Evolutionary conservation across 2,888 invertebrate genomes (phyloP), one percentile per base, ranked within the genome.

Genomic region (Hylaea fasciaria): DNA sequence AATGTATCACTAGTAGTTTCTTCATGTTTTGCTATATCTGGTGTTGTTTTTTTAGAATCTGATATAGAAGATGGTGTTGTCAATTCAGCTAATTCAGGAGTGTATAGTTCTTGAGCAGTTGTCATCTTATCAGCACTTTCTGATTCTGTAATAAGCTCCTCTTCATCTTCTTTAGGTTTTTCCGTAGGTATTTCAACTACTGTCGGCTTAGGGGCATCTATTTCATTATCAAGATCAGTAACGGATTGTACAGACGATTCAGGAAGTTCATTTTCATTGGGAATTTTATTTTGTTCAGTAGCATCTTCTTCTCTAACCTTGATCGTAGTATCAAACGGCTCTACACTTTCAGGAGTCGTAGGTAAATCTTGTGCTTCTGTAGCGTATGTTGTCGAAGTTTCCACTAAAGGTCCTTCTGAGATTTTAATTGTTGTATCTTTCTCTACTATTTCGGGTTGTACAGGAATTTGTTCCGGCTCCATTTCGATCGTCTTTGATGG

Each of bases 11-110:
- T 58, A 35, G 57, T 56, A 39, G 53, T 56, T 28, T 63, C 63
- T 22, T 49, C 44, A 7, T n/a, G 10, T 47, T 7, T 16, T 3
- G 37, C 37, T 62, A 40, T 10, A 14, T 52, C 55, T 17, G 53
- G 39, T 55, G 58, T 43, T 28, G 58, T 64, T 22, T 35, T 49
- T 35, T 52, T 54, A 46, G 58, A 54, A 46, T 65, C 63, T 14
- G 40, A 16, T 32, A 37, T 48, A 49, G 45, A 12, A 10, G 62
- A 44, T 10, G 45, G 35, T 8, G 57, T 68, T 32, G 56, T 62
- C 13, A 45, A 12, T 29, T 64, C 59, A 50, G 45, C 56, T 58
- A 28, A 57, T 44, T 53, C 59, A 16, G 55, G 32, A 35, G 50
- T 51, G 2, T 13, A 13, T 45, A 13, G 16, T 10, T 45, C 53